Base-by-base conservation (phyloP, 2,797 vertebrate species). In the Percopsis omiscomaycus region DNA sequence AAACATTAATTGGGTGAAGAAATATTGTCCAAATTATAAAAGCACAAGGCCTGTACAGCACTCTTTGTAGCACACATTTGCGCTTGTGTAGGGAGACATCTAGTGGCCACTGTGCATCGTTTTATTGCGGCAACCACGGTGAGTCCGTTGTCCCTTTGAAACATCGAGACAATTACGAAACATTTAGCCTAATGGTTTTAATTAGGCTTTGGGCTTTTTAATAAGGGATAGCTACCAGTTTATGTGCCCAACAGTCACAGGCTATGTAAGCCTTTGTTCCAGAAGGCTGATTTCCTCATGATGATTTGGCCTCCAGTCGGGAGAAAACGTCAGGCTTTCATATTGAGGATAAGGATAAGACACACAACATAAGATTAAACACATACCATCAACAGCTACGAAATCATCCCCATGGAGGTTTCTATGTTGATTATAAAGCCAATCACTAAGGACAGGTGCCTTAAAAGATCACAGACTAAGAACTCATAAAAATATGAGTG, bases 81-180 rank as follows among this genome's bases (percentile, higher is more conserved):
- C 56, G 73, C 47, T 81, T 86, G 90, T 84, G 82, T 82, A 68
- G 84, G 73, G 85, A 82, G 90, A 85, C 90, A 86, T 82, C 90
- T 85, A 82, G 84, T 83, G 90, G 85, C 52, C 51, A 57, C 3
- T 1, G 42, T 16, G 3, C 1, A 0, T 6, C 37, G 4, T 46
- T 1, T 14, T 11, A 30, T 13, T 48, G n/a, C 47, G 47, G 47
- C 37, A 9, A 15, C 12, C n/a, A 12, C 5, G 44, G 44, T 45
- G 11, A 45, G 44, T 45, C 44, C 22, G 22, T 22, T 22, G 22
- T 22, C 22, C 22, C 22, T 22, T 22, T 22, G 22, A 22, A 22
- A 55, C 13, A 45, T 3, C 1, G 54, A 13, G 32, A 64, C n/a
- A 59, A 32, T 13, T 2, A 59, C 0, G 45, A 51, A 50, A 44